These are phyloP conservation scores for Thera obeliscata DNA, from an alignment of 2,888 invertebrate species.

Conservation along the genomic window DNA sequence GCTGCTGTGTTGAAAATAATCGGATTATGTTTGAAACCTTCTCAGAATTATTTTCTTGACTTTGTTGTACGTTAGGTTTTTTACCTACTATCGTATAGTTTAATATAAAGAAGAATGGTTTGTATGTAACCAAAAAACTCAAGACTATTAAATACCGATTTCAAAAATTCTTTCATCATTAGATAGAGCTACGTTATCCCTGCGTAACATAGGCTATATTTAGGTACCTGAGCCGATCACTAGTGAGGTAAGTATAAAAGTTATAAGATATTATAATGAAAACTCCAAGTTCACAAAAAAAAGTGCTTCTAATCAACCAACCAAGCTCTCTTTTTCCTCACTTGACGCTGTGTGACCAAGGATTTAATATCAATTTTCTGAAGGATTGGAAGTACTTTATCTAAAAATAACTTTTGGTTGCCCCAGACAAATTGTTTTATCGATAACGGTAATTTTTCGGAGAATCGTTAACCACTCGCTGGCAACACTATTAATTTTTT, in stretches of 20 bases:
- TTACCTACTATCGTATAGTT: too few species aligned
- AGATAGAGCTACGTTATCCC: too few species aligned
- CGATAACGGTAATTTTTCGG: neutral
- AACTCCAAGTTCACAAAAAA: too few species aligned
- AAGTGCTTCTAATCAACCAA: too few species aligned
- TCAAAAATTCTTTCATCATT: too few species aligned
- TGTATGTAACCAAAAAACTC: too few species aligned
- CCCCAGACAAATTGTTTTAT: neutral
- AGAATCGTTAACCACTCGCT: constrained; percentile 13
- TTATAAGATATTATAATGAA: too few species aligned
- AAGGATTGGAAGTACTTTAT: constrained; percentile 18
- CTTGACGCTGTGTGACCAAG: neutral
- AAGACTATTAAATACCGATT: too few species aligned
- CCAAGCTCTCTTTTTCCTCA: neutral
- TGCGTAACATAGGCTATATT: too few species aligned
- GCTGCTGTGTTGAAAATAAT: neutral
- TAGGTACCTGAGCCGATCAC: too few species aligned
- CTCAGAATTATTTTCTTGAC: neutral
- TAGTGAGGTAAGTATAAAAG: too few species aligned
- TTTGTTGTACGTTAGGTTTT: neutral
- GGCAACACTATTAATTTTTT: constrained; percentile 1
- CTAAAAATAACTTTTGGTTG: constrained; percentile 18
- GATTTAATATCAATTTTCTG: neutral
- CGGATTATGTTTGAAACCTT: neutral
- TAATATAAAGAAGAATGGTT: too few species aligned